These are phyloP conservation scores for Zaprionus vittiger DNA, from an alignment of 1,140 invertebrate species.

Conservation along the genomic window DNA sequence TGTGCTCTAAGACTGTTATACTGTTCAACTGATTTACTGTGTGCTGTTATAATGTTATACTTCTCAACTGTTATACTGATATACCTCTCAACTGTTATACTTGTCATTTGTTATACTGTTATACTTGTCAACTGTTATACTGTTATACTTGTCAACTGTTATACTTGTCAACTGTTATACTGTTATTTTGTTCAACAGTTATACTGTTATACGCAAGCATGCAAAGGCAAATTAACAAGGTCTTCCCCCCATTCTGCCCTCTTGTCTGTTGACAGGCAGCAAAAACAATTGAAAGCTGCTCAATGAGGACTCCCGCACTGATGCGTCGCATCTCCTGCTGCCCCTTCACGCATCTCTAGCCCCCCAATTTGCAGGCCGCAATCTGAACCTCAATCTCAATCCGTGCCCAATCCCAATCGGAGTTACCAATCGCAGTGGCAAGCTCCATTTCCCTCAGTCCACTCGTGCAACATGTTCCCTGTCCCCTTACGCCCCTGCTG, in stretches of 20 bases:
- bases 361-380: neutral
- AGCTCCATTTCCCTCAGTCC: conserved; percentile 1
- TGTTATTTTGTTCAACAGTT: neutral
- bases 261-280: neutral
- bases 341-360: neutral
- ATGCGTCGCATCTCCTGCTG: neutral
- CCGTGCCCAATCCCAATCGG: neutral
- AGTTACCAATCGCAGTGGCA: neutral
- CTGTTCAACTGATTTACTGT: neutral
- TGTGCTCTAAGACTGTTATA: neutral
- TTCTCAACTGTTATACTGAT: neutral
- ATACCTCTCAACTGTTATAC: neutral
- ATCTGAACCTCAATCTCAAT: conserved; percentile 3
- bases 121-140: neutral
- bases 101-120: neutral
- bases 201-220: neutral
- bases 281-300: neutral
- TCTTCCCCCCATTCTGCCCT: no score
- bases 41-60: no score
- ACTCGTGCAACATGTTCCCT: neutral
- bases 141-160: neutral
- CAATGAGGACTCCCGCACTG: neutral
- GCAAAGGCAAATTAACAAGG: neutral
- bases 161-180: neutral
- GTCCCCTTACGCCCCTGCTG: conserved; percentile 10